phyloP scores from a whole-genome alignment of 23 tunicate species.

The Clavelina lepadiformis region DNA sequence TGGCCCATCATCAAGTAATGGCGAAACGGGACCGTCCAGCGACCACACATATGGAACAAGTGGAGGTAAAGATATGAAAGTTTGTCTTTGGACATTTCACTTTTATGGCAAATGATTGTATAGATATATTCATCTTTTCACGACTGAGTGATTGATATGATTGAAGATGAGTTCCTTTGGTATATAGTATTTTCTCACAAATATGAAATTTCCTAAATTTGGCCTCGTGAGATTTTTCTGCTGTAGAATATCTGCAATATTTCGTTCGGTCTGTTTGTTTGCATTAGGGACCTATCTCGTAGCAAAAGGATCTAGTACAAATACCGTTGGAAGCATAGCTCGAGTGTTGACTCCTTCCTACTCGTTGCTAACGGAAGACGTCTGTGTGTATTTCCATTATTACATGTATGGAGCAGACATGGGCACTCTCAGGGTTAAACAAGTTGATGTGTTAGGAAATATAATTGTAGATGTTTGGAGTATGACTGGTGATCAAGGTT shows the following conservation, averaged over 20 bases:
- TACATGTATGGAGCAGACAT: constrained; percentile 89
- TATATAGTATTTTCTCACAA: too few species aligned
- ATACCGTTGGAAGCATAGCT: constrained; percentile 4
- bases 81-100: too few species aligned
- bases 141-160: too few species aligned
- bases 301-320: constrained; percentile 20
- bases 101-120: too few species aligned
- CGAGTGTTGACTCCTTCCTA: constrained; percentile 19
- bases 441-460: constrained; percentile 4
- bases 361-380: constrained; percentile 30
- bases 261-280: too few species aligned
- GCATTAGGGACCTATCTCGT: constrained; percentile 50
- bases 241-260: too few species aligned
- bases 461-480: constrained; percentile 12
- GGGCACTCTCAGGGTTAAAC: constrained; percentile 55
- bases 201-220: too few species aligned
- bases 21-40: constrained; percentile 54
- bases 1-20: too few species aligned
- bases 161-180: too few species aligned
- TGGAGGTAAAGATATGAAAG: too few species aligned
- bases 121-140: too few species aligned
- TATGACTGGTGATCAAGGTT: constrained; percentile 50
- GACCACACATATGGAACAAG: constrained; percentile 66
- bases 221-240: too few species aligned
- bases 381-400: constrained; percentile 72